Conservation (phyloP, 2,797 vertebrate species). For the Leptodactylus fallax region DNA sequence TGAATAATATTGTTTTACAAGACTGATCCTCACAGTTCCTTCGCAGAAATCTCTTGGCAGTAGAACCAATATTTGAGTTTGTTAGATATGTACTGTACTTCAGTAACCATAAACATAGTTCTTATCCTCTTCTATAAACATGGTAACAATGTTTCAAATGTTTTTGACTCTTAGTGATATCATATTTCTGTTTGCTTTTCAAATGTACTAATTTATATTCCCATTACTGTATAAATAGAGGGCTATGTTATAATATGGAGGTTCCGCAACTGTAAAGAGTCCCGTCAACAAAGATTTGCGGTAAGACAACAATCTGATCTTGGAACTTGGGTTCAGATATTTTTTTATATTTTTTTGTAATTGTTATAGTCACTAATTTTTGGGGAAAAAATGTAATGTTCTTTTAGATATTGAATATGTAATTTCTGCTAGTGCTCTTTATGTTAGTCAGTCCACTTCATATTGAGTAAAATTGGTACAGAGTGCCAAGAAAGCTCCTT, state of each 20-base stretch:
- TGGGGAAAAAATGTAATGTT: no score
- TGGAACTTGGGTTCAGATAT: background rate
- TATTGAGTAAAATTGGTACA: no score
- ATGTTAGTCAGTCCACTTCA: no score
- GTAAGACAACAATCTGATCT: background rate
- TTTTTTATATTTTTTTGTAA: no score
- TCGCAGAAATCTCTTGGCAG: background rate
- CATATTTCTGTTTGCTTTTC: background rate
- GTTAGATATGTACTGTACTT: background rate
- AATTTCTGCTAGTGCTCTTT: no score
- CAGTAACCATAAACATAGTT: background rate
- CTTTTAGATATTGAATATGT: no score
- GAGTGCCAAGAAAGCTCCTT: no score
- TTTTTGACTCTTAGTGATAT: background rate
- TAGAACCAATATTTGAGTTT: background rate
- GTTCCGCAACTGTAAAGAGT: background rate
- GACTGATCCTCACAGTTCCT: background rate
- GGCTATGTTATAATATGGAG: conserved; percentile 33
- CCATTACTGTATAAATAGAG: background rate
- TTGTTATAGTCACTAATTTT: no score
- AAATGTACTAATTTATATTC: background rate
- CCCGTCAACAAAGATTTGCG: background rate
- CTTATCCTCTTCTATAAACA: background rate
- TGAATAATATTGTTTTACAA: background rate
- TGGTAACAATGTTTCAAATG: background rate